Evolutionary conservation across 2,113 vertebrate species (phyloP).

Genomic region (Illadopsis cleaveri): DNA sequence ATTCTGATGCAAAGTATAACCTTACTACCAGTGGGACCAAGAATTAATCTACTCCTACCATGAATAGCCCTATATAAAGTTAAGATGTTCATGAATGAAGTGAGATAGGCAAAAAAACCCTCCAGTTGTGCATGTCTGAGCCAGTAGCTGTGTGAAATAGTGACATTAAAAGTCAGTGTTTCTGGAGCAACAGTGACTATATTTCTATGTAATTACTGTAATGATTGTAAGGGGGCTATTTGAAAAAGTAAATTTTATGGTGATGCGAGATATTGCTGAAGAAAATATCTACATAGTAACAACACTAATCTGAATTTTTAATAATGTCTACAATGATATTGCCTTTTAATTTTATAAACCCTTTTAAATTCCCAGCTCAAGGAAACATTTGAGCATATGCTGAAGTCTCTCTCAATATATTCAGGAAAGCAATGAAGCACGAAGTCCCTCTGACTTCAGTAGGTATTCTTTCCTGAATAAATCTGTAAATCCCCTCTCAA

Average conservation of each 20-base stretch:
- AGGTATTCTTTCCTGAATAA: not conserved
- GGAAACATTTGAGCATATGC: not conserved
- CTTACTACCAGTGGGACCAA: not conserved
- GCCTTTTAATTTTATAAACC: constrained; percentile 20
- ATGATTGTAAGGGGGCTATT: not conserved
- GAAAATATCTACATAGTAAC: not conserved
- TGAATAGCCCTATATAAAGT: not conserved
- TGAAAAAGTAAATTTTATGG: not conserved
- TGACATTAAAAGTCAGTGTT: not conserved
- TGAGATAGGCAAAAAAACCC: not conserved
- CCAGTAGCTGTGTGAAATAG: not conserved
- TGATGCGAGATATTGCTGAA: not conserved
- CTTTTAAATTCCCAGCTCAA: not conserved
- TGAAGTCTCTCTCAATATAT: not conserved
- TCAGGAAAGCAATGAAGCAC: not conserved
- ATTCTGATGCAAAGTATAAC: not conserved
- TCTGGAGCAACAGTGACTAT: not conserved
- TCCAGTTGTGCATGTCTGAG: not conserved
- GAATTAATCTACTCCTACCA: not conserved
- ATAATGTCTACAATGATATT: not conserved
- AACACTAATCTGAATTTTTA: not conserved
- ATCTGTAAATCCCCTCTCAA: not conserved
- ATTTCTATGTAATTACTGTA: not conserved
- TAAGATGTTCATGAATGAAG: not conserved
- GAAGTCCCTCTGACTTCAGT: not conserved